Base-by-base conservation (phyloP, 2,797 vertebrate species). In the Alca torda region DNA sequence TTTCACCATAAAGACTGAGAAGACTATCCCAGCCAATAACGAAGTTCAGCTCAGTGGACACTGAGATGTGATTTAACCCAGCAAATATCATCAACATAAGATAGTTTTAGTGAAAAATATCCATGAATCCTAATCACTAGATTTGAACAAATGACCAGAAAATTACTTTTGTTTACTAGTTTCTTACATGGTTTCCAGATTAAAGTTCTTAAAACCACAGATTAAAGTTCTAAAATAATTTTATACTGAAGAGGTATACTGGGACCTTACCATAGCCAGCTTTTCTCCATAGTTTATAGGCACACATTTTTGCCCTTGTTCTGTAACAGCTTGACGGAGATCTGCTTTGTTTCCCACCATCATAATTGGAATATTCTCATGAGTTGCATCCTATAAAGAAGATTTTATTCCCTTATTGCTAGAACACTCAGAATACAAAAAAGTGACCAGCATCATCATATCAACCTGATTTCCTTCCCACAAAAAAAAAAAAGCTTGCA, bases 271-370 rank as follows among this genome's bases (percentile, higher is more conserved):
- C 99, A 99, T 99, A 79, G 99, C 99, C 86, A 99, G 97, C 88
- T 99, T 99, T 97, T 99, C 99, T 97, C 99, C 99, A 50, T 98
- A 98, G 98, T 97, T 98, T 75, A 98, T 97, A 41, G 99, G 97
- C 43, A 99, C 98, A 92, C 98, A 99, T 57, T 96, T 98, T 35
- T 98, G 95, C 33, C 97, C 98, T 84, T 98, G 97, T 59, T 98
- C 88, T 74, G 95, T 84, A 82, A 98, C 88, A 57, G 94, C 37
- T 23, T 98, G 95, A 74, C 99, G 98, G 53, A 99, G 98, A 97
- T 99, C 99, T 90, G 98, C 98, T 95, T 99, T 99, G 96, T 99
- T 99, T 92, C 99, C 99, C 63, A 99, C 99, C 54, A 99, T 98
- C 99, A 99, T 99, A 97, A 99, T 99, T 85, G 99, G 99, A 97